Conservation (phyloP, 2,113 vertebrate species). For the Lipophrys pholis region DNA sequence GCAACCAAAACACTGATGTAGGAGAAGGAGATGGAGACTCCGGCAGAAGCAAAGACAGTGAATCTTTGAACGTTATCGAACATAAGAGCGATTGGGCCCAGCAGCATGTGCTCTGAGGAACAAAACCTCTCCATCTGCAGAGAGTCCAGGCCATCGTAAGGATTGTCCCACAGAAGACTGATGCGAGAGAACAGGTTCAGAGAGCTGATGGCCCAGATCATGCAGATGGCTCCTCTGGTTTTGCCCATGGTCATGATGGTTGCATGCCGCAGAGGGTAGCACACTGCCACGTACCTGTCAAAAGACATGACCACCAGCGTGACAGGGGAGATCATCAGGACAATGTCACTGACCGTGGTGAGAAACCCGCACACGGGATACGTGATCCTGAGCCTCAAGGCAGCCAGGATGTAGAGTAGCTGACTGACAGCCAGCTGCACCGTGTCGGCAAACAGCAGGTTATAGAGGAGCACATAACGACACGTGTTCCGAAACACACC, state of each 20-base stretch:
- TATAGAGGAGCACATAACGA: conserved; percentile 2
- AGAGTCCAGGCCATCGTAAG: background rate
- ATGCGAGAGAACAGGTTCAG: conserved; percentile 27
- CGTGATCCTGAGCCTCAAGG: background rate
- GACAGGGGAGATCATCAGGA: conserved; percentile 32
- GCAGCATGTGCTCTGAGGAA: background rate
- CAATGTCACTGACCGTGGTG: background rate
- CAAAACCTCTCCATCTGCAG: conserved; percentile 1
- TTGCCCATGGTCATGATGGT: conserved; percentile 50
- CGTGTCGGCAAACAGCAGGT: conserved; percentile 7
- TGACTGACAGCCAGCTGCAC: background rate
- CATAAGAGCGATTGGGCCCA: background rate
- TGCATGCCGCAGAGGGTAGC: conserved; percentile 52
- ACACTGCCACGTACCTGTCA: conserved; percentile 65
- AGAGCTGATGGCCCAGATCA: conserved; percentile 50
- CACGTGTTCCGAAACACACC: background rate
- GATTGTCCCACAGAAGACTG: background rate
- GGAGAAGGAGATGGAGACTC: conserved; percentile 35
- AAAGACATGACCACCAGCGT: conserved; percentile 66
- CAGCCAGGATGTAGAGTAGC: conserved; percentile 7
- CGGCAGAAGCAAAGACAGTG: conserved; percentile 45
- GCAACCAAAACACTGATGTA: conserved; percentile 64
- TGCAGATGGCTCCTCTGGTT: conserved; percentile 38
- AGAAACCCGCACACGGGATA: conserved; percentile 26
- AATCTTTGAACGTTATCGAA: conserved; percentile 24